These are phyloP conservation scores for Podarcis raffonei DNA, from an alignment of 2,113 vertebrate species.

Conservation along the genomic window DNA sequence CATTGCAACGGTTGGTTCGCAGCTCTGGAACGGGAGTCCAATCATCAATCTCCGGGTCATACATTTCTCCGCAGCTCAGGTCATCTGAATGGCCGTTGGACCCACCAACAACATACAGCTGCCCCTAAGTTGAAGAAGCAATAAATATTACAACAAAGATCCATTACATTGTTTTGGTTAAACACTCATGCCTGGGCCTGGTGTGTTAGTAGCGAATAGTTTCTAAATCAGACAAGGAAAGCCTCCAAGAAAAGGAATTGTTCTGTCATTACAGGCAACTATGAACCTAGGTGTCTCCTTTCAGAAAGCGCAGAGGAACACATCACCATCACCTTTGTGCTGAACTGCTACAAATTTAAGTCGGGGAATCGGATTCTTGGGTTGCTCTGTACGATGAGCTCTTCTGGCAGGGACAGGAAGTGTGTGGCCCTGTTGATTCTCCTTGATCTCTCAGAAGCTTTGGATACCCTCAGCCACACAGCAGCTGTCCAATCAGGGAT, in stretches of 20 bases:
- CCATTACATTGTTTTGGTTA: neutral
- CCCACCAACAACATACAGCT: slow-evolving; percentile 95
- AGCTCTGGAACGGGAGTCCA: slow-evolving; percentile 94
- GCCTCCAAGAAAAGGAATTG: neutral
- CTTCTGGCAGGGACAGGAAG: too few species aligned
- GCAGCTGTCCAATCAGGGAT: too few species aligned
- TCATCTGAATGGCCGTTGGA: slow-evolving; percentile 98
- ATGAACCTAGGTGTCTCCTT: neutral
- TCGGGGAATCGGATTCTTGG: neutral
- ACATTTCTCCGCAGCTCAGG: slow-evolving; percentile 94
- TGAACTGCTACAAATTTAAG: neutral
- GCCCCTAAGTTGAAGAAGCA: slow-evolving; percentile 77
- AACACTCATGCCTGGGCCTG: neutral
- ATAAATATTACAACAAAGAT: neutral
- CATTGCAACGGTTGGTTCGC: slow-evolving; percentile 96
- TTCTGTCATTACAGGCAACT: neutral
- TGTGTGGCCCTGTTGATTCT: too few species aligned
- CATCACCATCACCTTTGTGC: neutral
- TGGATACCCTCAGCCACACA: too few species aligned
- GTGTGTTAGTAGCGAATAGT: neutral
- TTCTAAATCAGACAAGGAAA: neutral
- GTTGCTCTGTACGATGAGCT: too few species aligned
- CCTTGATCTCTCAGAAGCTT: too few species aligned
- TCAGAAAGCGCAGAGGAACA: neutral
- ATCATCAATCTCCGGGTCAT: slow-evolving; percentile 87